phyloP scores from a whole-genome alignment of 1,140 invertebrate species.

The Bombus confusus region DNA sequence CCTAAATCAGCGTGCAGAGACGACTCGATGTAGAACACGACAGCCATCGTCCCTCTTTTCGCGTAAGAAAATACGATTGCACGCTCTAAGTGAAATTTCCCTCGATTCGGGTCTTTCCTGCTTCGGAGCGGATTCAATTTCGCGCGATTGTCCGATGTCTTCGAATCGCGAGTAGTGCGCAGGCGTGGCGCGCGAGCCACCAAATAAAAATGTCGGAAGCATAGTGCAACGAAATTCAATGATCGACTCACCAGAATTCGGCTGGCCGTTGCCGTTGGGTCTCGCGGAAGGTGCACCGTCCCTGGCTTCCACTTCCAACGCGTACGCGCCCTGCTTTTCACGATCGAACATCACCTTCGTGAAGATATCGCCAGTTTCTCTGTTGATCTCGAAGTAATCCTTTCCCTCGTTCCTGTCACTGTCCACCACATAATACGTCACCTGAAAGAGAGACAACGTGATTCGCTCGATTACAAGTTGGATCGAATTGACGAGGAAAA shows the following conservation, averaged over 20 bases:
- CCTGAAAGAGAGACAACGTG: conserved; percentile 81
- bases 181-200: too few species aligned
- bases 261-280: conserved; percentile 93
- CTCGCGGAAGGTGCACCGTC: conserved; percentile 96
- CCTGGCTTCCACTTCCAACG: conserved; percentile 95
- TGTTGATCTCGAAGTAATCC: conserved; percentile 97
- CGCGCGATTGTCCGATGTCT: background rate
- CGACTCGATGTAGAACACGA: background rate
- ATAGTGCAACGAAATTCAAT: conserved; percentile 25
- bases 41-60: background rate
- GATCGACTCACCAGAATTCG: conserved; percentile 92
- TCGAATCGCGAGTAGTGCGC: too few species aligned
- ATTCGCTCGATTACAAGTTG: background rate
- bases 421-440: conserved; percentile 95
- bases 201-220: too few species aligned
- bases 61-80: background rate
- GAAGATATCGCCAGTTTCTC: conserved; percentile 96
- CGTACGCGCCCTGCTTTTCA: conserved; percentile 97
- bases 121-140: background rate
- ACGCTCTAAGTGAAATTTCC: too few species aligned
- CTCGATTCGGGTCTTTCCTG: too few species aligned
- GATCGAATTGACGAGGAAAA: too few species aligned
- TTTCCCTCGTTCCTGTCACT: conserved; percentile 95
- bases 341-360: conserved; percentile 97
- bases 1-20: conserved; percentile 4